phyloP scores from a whole-genome alignment of 2,113 vertebrate genomes.

The Poeciliopsis occidentalis region DNA sequence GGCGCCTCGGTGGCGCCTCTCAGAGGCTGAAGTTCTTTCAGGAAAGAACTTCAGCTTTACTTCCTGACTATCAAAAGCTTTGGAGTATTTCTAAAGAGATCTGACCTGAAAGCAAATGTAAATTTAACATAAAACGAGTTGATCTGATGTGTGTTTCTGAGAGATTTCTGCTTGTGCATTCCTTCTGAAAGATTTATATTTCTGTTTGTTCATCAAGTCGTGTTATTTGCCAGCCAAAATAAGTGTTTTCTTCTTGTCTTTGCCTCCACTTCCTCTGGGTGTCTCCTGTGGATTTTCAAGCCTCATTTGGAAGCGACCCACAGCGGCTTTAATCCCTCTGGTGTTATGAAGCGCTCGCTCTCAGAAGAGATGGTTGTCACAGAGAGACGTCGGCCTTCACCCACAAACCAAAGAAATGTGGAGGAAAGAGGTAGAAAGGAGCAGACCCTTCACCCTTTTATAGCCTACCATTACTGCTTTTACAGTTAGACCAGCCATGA shows the following conservation, averaged over 20 bases:
- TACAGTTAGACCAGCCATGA: constrained; percentile 36
- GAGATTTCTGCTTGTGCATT: constrained; percentile 22
- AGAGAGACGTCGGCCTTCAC: constrained; percentile 14
- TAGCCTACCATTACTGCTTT: constrained; percentile 64
- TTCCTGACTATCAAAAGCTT: constrained; percentile 29
- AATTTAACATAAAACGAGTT: constrained; percentile 28
- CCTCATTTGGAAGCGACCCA: constrained; percentile 59
- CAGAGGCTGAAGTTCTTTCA: too few species aligned
- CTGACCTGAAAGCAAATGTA: constrained; percentile 50
- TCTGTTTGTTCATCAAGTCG: constrained; percentile 33
- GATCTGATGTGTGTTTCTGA: background rate
- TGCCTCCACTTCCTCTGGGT: background rate
- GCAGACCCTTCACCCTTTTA: constrained; percentile 36
- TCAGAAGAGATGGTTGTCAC: constrained; percentile 15
- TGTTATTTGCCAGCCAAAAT: constrained; percentile 46
- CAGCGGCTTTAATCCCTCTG: constrained; percentile 56
- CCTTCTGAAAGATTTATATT: constrained; percentile 10
- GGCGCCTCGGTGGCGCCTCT: background rate
- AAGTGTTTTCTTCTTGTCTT: background rate
- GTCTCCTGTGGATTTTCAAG: constrained; percentile 48
- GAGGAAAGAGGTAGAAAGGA: constrained; percentile 12
- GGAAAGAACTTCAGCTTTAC: constrained; percentile 18
- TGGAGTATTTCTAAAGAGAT: constrained; percentile 15
- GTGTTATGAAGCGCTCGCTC: constrained; percentile 47
- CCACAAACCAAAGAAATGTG: constrained; percentile 39